These are phyloP conservation scores for Thamnophis elegans DNA, from an alignment of 2,797 vertebrate genomes.

Conservation along the genomic window DNA sequence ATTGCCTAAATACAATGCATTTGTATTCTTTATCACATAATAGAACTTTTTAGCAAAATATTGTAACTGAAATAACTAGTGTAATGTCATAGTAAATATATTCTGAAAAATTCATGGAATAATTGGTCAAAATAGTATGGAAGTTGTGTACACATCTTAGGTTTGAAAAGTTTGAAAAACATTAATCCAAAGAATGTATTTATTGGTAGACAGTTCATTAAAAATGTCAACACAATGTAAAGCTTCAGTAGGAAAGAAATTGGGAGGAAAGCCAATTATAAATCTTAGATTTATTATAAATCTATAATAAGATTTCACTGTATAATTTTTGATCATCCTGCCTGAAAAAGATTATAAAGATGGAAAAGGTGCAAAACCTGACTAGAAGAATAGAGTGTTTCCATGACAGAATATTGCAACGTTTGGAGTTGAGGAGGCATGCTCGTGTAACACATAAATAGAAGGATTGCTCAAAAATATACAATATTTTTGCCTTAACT, in stretches of 20 bases:
- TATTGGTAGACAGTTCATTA: not conserved
- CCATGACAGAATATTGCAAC: not conserved
- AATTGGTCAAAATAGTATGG: not conserved
- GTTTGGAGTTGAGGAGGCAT: not conserved
- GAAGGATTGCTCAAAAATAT: not conserved
- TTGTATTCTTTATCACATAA: not conserved
- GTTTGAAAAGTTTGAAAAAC: not conserved
- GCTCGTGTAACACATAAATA: not conserved
- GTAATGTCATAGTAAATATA: not conserved
- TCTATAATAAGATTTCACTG: not conserved
- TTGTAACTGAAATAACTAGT: not conserved
- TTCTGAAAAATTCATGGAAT: not conserved
- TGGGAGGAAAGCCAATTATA: not conserved
- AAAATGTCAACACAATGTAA: not conserved
- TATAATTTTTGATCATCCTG: not conserved
- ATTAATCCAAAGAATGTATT: not conserved
- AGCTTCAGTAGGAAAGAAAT: not conserved
- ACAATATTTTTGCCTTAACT: not conserved
- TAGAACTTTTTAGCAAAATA: not conserved
- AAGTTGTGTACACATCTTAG: not conserved
- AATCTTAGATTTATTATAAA: not conserved
- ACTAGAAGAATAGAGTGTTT: not conserved
- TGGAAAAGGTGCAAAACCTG: not conserved
- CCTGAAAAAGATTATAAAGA: not conserved
- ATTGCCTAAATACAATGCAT: not conserved